Evolutionary conservation across 2,888 invertebrate genomes (phyloP).

Genomic region (Cotesia congregata): DNA sequence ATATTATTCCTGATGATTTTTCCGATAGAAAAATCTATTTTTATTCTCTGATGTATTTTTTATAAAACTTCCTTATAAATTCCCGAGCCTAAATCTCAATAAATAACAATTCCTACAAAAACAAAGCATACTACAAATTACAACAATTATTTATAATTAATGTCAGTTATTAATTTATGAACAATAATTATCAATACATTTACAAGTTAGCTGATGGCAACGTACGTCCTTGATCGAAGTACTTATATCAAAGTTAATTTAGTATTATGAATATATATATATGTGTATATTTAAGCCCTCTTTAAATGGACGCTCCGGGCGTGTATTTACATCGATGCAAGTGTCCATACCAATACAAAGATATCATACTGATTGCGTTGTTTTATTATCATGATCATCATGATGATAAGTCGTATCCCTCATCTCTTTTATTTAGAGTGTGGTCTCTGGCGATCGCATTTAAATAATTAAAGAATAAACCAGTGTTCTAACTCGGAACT

Average conservation of each 20-base stretch:
- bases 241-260: slow-evolving; percentile 3
- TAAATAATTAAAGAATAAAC: slow-evolving; percentile 66
- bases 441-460: slow-evolving; percentile 51
- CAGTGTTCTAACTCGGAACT: slow-evolving; percentile 45
- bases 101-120: too few species aligned
- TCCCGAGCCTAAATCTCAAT: too few species aligned
- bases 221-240: background rate
- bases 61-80: too few species aligned
- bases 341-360: background rate
- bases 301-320: slow-evolving; percentile 8
- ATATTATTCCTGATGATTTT: too few species aligned
- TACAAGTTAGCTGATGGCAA: background rate
- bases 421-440: background rate
- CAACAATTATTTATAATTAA: background rate
- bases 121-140: background rate
- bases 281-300: background rate
- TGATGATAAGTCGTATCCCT: background rate
- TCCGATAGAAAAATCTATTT: too few species aligned
- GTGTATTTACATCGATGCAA: background rate
- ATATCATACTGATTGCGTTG: background rate
- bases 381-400: background rate
- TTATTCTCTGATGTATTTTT: too few species aligned
- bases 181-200: background rate
- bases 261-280: background rate
- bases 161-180: background rate